Conservation (phyloP, 2,797 vertebrate species). For the Rhabdophis nuchalis region DNA sequence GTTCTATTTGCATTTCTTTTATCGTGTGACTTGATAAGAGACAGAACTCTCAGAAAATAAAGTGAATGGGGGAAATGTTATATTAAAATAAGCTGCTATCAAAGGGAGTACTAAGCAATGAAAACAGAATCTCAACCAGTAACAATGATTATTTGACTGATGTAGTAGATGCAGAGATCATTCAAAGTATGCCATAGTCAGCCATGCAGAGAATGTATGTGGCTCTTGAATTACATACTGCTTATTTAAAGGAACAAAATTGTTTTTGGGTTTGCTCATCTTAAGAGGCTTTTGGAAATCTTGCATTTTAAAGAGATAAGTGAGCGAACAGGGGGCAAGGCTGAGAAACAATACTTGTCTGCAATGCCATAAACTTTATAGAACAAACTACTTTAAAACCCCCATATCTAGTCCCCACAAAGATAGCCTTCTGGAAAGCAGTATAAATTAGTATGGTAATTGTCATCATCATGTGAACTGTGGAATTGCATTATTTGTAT, state of each 20-base stretch:
- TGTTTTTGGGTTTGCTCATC: not conserved
- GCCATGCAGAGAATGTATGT: not conserved
- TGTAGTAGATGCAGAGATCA: not conserved
- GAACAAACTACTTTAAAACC: not conserved
- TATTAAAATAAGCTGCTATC: not conserved
- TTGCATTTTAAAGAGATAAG: not conserved
- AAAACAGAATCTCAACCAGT: conserved; percentile 18
- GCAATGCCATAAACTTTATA: not conserved
- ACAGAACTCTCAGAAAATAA: conserved; percentile 27
- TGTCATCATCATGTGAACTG: not conserved
- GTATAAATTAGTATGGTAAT: not conserved
- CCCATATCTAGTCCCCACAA: not conserved
- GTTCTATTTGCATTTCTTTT: not conserved
- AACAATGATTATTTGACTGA: conserved; percentile 47
- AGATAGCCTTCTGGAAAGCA: not conserved
- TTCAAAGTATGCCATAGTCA: not conserved
- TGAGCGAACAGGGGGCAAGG: not conserved
- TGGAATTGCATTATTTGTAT: not conserved
- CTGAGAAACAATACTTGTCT: not conserved
- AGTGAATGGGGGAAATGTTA: not conserved
- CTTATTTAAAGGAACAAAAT: not conserved
- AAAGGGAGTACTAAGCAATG: not conserved
- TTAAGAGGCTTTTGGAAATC: not conserved
- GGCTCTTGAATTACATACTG: not conserved
- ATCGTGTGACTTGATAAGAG: conserved; percentile 49